Conservation (phyloP, 2,113 vertebrate genomes). For the Brevimyrus niger region DNA sequence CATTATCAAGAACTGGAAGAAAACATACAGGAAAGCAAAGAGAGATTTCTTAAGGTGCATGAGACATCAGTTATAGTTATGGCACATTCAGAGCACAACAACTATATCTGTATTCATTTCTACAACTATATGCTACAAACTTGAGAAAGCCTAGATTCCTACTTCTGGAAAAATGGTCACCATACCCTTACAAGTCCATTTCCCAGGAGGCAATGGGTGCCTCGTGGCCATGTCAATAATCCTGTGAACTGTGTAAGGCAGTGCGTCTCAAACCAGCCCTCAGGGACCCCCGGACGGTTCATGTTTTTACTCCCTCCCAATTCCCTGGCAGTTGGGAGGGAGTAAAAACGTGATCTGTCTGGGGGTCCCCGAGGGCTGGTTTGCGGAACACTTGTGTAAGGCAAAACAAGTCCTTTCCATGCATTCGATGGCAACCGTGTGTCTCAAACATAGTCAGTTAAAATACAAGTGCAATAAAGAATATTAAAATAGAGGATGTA, state of each 20-base stretch:
- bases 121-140: not conserved
- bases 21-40: not conserved
- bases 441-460: not conserved
- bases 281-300: too few relatives aligned
- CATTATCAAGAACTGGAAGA: not conserved
- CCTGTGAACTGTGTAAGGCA: not conserved
- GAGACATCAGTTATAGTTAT: not conserved
- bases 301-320: too few relatives aligned
- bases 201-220: not conserved
- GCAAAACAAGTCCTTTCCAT: not conserved
- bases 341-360: not conserved
- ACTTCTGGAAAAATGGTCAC: not conserved
- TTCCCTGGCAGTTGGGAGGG: too few relatives aligned
- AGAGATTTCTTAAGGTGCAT: not conserved
- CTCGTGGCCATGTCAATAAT: not conserved
- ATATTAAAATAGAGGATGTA: not conserved
- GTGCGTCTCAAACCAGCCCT: not conserved
- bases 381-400: not conserved
- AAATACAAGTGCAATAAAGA: not conserved
- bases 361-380: not conserved
- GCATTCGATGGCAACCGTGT: not conserved
- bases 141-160: not conserved
- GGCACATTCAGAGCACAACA: not conserved
- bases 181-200: not conserved
- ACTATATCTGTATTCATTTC: not conserved